Base-by-base conservation (phyloP, 2,888 invertebrate species). In the Leptarthrus brevirostris region DNA sequence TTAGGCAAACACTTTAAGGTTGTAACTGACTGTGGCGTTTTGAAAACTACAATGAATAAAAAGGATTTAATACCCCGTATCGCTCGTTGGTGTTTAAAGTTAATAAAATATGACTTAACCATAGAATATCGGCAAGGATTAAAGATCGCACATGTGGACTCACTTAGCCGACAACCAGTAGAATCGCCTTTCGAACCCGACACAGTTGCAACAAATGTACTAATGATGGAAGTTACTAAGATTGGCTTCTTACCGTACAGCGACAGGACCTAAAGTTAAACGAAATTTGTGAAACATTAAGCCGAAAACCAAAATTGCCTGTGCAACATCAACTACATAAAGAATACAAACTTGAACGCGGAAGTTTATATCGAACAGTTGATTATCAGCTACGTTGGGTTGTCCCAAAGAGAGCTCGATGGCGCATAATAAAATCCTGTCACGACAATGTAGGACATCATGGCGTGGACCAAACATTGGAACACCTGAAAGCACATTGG, bases 31-130 rank as follows among this genome's bases (percentile, higher is more conserved):
- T 40, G 1, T n/a, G 1, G 12, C 0, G 8, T 12, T 1, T 12
- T 40, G 0, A 77, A 72, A n/a, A 80, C 79, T 4, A 81, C 79
- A 8, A 78, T 79, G 3, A 75, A 72, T 24, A 80, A 79, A 61
- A 79, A 79, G 74, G 77, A 81, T 0, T 52, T 82, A 52, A 71
- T 77, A 36, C 79, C 80, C 0, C 70, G 80, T 18, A 79, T 81
- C 14, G 80, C 80, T 1, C 74, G 81, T 12, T 81, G 40, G 40
- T 2, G 8, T 6, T 12, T 40, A 0, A 0, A 0, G 0, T 0
- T 40, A 1, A 6, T 1, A 0, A 0, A 40, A 1, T 1, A 12
- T 12, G n/a, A n/a, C 12, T 40, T 1, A 0, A n/a, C 1, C 6
- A 2, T 40, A 1, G 2, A 40, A n/a, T n/a, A n/a, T n/a, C n/a